Base-by-base conservation (phyloP, 2,797 vertebrate genomes). In the Hoplostethus mediterraneus region DNA sequence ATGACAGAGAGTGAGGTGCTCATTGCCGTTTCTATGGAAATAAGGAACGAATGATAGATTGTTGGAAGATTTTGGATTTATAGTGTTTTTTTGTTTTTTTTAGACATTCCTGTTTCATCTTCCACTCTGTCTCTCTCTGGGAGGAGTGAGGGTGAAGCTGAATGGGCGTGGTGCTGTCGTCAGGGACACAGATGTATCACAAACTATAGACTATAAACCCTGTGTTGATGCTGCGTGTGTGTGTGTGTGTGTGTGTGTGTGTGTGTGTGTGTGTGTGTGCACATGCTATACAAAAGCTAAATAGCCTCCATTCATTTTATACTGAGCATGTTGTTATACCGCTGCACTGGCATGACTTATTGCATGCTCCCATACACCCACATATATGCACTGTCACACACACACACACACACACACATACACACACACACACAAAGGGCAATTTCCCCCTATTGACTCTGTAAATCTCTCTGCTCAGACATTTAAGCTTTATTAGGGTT, bases 21-120 rank as follows among this genome's bases (percentile, higher is more conserved):
- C 59, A 53, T 62, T 68, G 75, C 64, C n/a, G 82, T 90, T 88
- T 71, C 87, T 74, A 90, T 90, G 86, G 90, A 86, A 84, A 90
- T 83, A 30, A 54, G 63, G 75, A 86, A 80, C 49, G 84, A 85
- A 77, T 84, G 76, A 88, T 80, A 69, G 75, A 83, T 80, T 82
- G 69, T 79, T 79, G 67, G 54, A 86, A 72, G 36, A 80, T 63
- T 71, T 36, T 52, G 74, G 64, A 71, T 79, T 59, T 61, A 66
- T 56, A 28, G 25, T 1, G 42, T 73, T 51, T 28, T 52, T 38
- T 65, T 16, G 71, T 51, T 28, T 52, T 38, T 65, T 16, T 12
- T 6, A 52, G 14, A 67, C 49, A 63, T 58, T 3, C 30, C 11
- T 48, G 71, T 73, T 49, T 57, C 9, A 33, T 63, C 12, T 67